These are phyloP conservation scores for Channa striata DNA, from an alignment of 2,797 vertebrate species.

Conservation along the genomic window DNA sequence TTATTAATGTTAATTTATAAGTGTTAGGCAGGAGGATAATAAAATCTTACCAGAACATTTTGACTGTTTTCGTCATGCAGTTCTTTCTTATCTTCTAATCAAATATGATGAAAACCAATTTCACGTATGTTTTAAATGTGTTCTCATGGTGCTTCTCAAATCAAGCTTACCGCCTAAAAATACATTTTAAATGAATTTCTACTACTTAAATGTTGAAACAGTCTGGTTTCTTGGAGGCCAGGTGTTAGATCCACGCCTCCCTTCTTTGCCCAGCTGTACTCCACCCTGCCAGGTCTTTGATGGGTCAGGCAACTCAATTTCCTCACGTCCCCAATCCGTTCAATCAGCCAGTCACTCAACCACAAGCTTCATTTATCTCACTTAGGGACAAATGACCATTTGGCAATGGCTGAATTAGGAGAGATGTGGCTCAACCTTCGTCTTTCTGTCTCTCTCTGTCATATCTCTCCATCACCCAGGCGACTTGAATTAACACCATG, in stretches of 20 bases:
- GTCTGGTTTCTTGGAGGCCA: slow-evolving; percentile 51
- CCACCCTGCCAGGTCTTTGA: slow-evolving; percentile 55
- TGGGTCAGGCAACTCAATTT: slow-evolving; percentile 81
- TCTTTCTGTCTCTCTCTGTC: slow-evolving; percentile 6
- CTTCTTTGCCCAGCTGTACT: slow-evolving; percentile 41
- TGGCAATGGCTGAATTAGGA: slow-evolving; percentile 83
- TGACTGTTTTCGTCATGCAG: not conserved
- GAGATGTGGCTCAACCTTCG: slow-evolving; percentile 71
- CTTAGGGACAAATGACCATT: slow-evolving; percentile 81
- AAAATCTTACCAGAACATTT: no score
- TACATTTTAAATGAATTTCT: slow-evolving; percentile 12
- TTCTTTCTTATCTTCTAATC: not conserved
- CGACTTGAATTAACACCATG: slow-evolving; percentile 64
- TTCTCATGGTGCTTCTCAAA: not conserved
- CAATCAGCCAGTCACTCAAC: slow-evolving; percentile 81
- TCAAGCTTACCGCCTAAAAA: not conserved
- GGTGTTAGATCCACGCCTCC: slow-evolving; percentile 44
- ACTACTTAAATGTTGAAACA: slow-evolving; percentile 3
- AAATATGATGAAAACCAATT: not conserved
- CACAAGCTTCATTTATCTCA: slow-evolving; percentile 84
- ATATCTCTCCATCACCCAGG: slow-evolving; percentile 36
- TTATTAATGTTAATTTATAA: no score
- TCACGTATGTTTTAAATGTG: not conserved
- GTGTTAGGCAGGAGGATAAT: no score
- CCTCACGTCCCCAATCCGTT: slow-evolving; percentile 69